Evolutionary conservation across 2,888 invertebrate genomes (phyloP), one percentile per base, ranked within the genome.

Genomic region (Platycheirus albimanus): DNA sequence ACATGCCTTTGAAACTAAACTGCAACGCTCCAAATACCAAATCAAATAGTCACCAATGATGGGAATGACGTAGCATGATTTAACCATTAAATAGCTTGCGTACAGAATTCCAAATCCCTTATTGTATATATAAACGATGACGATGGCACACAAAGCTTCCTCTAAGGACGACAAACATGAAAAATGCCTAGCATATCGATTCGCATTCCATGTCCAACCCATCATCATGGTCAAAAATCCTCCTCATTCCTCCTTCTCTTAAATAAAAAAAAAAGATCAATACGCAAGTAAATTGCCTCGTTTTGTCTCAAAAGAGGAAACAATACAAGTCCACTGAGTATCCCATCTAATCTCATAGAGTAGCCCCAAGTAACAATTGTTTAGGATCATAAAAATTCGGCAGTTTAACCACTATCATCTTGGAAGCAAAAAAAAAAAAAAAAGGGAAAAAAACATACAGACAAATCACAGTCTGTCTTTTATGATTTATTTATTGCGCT

Each of bases 11-110:
- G 64, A 20, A 43, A 13, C 49, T 58, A 72, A 67, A 76, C 61
- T 76, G 81, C 81, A 81, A 54, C 51, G 72, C 45, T 74, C 72
- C 72, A 69, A 77, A 77, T 77, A 67, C 83, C 77, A 83, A 83
- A 72, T 77, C 83, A 83, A 83, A 83, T 64, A 83, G 78, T 74
- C 76, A 76, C 61, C 76, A 67, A 76, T 72, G 81, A 81, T 61
- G 76, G 38, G 36, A 56, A 78, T 83, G 72, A 74, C 83, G 72
- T 77, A 63, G 69, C 78, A 74, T 77, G 78, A 74, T 78, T 78
- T 72, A 70, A 74, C 72, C 72, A 77, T 78, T 77, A 83, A 78
- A 64, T 64, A 63, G 63, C 63, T 72, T 47, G 49, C 58, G 36
- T 75, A 41, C 64, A 52, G 83, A 77, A 78, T 83, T 67, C 63